phyloP scores from a whole-genome alignment of 2,888 invertebrate species.

The Andrena marginata region DNA sequence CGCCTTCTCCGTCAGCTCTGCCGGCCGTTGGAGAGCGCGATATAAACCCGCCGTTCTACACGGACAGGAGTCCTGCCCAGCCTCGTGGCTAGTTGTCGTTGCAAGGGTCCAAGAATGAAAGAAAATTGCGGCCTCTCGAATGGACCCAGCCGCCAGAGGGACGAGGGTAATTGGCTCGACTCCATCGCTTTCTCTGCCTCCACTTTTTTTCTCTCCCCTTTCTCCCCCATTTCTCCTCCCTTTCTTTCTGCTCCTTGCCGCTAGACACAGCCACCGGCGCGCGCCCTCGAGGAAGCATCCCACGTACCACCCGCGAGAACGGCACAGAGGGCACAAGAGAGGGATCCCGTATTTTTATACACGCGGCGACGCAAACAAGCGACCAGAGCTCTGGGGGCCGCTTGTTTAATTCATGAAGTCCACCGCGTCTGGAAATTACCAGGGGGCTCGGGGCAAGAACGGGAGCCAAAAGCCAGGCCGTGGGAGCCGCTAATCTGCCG shows the following conservation, averaged over 20 bases:
- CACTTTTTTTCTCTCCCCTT: background rate
- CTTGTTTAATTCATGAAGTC: slow-evolving; percentile 55
- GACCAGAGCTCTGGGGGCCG: background rate
- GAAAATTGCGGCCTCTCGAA: slow-evolving; percentile 61
- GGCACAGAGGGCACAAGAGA: background rate
- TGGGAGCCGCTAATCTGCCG: slow-evolving; percentile 32
- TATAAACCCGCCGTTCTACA: slow-evolving; percentile 19
- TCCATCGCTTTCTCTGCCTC: slow-evolving; percentile 39
- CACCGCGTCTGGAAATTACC: slow-evolving; percentile 60
- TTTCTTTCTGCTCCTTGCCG: background rate
- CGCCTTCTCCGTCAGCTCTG: background rate
- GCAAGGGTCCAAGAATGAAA: slow-evolving; percentile 32
- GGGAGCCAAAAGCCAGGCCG: slow-evolving; percentile 11
- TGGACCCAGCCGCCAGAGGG: slow-evolving; percentile 30
- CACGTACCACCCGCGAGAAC: background rate
- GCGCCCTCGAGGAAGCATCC: background rate
- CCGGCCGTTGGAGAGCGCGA: slow-evolving; percentile 12
- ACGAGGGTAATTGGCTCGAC: slow-evolving; percentile 66
- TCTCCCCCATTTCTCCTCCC: too few relatives aligned
- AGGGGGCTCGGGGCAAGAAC: slow-evolving; percentile 1
- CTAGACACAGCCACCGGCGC: background rate
- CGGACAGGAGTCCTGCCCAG: slow-evolving; percentile 15
- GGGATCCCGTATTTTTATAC: slow-evolving; percentile 12
- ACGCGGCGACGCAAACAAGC: slow-evolving; percentile 32
- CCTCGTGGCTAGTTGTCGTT: background rate